phyloP scores from a whole-genome alignment of 2,888 invertebrate genomes.

The Plagiodera versicolora region DNA sequence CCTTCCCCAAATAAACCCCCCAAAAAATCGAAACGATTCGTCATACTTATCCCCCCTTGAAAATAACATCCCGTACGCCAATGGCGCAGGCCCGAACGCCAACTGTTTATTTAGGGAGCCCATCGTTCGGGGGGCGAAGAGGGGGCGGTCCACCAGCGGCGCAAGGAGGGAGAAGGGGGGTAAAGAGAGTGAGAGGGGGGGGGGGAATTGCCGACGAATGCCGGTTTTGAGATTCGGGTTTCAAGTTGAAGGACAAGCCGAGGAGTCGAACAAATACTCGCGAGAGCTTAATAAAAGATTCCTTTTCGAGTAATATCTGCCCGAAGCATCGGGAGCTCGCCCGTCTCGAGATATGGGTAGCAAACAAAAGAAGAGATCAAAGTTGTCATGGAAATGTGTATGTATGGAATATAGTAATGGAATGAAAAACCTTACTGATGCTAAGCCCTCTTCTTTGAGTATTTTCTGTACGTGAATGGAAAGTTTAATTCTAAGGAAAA shows the following conservation, averaged over 20 bases:
- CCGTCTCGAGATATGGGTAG: background rate
- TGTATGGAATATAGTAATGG: background rate
- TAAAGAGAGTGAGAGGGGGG: constrained; percentile 20
- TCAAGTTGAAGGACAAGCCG: constrained; percentile 43
- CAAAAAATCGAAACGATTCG: background rate
- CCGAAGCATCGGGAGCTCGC: background rate
- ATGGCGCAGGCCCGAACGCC: constrained; percentile 28
- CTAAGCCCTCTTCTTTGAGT: too few relatives aligned
- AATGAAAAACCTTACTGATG: background rate
- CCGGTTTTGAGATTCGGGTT: constrained; percentile 28
- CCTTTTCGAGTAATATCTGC: background rate
- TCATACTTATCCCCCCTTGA: background rate
- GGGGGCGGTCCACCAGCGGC: constrained; percentile 14
- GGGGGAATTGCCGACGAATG: constrained; percentile 7
- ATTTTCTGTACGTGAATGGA: too few relatives aligned
- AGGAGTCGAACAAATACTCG: constrained; percentile 21
- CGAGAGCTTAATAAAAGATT: constrained; percentile 16
- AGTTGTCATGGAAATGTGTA: background rate
- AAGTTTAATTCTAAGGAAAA: too few relatives aligned
- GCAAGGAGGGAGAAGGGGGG: constrained; percentile 18
- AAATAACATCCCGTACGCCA: constrained; percentile 3
- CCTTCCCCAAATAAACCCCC: too few relatives aligned
- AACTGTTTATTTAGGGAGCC: constrained; percentile 38
- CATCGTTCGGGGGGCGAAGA: constrained; percentile 25
- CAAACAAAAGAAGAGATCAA: background rate